Evolutionary conservation across 2,888 invertebrate species (phyloP), one percentile per base, ranked within the genome.

Genomic region (Cantharis nigra): DNA sequence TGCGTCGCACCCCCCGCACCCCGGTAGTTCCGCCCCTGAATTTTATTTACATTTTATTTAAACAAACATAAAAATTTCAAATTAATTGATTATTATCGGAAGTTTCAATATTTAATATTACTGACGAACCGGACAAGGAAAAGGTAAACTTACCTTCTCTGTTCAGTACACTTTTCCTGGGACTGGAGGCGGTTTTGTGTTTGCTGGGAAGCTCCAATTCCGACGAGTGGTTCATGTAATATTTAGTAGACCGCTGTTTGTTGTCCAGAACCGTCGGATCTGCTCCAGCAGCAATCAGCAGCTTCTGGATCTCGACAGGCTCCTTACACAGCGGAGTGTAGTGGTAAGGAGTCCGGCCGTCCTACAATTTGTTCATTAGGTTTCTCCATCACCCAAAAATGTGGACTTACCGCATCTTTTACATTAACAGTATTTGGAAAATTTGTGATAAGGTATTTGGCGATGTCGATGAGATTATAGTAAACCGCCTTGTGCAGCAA

Each of bases 401-500:
- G 9, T 74, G 71, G 72, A 90, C 92, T 90, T 86, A 95, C 95
- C 83, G 93, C 92, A 87, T 96, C 95, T 81, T 91, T 92, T 80
- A 93, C 89, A 69, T 92, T 90, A 3, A 93, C 92, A 0, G 92
- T 90, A 49, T 90, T 89, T 0, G 95, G 94, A 87, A 92, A 93
- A 84, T 92, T 91, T n/a, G 90, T 89, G 2, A 93, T 90, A 0
- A 96, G 90, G 90, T 93, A 96, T 80, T 92, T 91, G 13, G 93
- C 91, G 77, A 96, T 93, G 80, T 94, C 93, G 82, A 90, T 91
- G 84, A 93, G 92, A 86, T 94, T 94, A 86, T 94, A 92, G 86
- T 93, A 94, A 13, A 96, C 92, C 0, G 96, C 95, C 83, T 96
- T 96, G 87, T 96, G 96, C 26, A 96, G 89, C 63, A 96, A 89